These are phyloP conservation scores for Hymenopus coronatus DNA, from an alignment of 2,888 invertebrate species.

Conservation along the genomic window DNA sequence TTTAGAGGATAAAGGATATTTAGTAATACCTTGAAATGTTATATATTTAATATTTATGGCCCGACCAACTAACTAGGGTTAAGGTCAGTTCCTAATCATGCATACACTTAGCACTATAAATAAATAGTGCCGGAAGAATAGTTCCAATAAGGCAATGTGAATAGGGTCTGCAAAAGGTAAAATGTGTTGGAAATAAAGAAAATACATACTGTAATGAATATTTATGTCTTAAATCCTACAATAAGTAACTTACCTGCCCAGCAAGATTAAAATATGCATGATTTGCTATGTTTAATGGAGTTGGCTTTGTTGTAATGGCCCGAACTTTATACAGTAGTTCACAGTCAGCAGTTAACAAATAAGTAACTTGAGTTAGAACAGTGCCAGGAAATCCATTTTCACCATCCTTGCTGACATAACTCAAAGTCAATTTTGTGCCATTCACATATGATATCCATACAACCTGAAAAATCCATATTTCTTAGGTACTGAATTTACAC, in stretches of 20 bases:
- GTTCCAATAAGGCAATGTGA: too few species aligned
- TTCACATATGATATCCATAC: slow-evolving; percentile 67
- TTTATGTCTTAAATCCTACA: too few species aligned
- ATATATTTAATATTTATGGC: too few species aligned
- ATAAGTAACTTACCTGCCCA: slow-evolving; percentile 57
- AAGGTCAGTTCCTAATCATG: too few species aligned
- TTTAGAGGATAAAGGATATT: too few species aligned
- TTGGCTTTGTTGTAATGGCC: slow-evolving; percentile 73
- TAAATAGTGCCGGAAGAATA: too few species aligned
- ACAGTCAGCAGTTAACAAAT: slow-evolving; percentile 69
- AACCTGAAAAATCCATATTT: not conserved
- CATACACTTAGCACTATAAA: too few species aligned
- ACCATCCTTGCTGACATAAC: slow-evolving; percentile 71
- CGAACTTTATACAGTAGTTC: slow-evolving; percentile 71
- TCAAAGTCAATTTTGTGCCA: slow-evolving; percentile 57
- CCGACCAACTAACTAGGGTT: too few species aligned
- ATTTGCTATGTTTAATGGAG: slow-evolving; percentile 82
- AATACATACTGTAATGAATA: not conserved
- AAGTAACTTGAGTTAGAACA: slow-evolving; percentile 64
- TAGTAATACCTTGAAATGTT: too few species aligned
- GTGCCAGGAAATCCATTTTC: slow-evolving; percentile 90
- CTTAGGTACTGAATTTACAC: too few species aligned
- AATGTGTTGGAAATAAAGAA: too few species aligned
- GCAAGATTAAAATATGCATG: slow-evolving; percentile 90
- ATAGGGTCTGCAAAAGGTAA: too few species aligned